Evolutionary conservation across 2,113 vertebrate species (phyloP).

Genomic region (Scortum barcoo): DNA sequence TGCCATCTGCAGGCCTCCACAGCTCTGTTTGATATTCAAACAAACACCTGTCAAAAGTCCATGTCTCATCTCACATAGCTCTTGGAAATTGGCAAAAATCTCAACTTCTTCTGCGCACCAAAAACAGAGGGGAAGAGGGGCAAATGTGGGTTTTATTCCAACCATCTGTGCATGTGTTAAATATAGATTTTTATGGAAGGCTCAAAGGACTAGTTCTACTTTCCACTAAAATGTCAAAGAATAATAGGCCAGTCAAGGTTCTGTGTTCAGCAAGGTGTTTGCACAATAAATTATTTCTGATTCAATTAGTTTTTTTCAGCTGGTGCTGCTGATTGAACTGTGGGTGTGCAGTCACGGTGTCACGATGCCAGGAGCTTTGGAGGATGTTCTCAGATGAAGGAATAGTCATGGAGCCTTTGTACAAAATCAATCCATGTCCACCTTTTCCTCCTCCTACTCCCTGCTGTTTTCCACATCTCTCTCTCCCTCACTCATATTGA

Average conservation of each 20-base stretch:
- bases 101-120: conserved; percentile 62
- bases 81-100: conserved; percentile 79
- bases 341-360: conserved; percentile 45
- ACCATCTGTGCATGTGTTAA: conserved; percentile 80
- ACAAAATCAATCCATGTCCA: conserved; percentile 55
- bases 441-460: conserved; percentile 51
- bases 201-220: conserved; percentile 71
- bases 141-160: conserved; percentile 73
- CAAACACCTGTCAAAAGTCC: conserved; percentile 84
- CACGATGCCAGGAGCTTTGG: conserved; percentile 63
- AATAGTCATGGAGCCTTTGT: conserved; percentile 60
- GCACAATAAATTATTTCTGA: conserved; percentile 70
- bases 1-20: conserved; percentile 81
- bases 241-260: conserved; percentile 73
- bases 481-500: conserved; percentile 67
- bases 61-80: conserved; percentile 78
- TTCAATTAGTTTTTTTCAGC: conserved; percentile 48
- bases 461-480: conserved; percentile 68
- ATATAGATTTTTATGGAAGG: conserved; percentile 79
- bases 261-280: conserved; percentile 68
- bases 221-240: conserved; percentile 76
- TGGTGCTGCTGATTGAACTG: conserved; percentile 51
- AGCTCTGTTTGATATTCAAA: conserved; percentile 83
- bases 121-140: conserved; percentile 62
- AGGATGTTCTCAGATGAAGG: conserved; percentile 64